Evolutionary conservation across 2,797 vertebrate genomes (phyloP).

Genomic region (Acrossocheilus fasciatus): DNA sequence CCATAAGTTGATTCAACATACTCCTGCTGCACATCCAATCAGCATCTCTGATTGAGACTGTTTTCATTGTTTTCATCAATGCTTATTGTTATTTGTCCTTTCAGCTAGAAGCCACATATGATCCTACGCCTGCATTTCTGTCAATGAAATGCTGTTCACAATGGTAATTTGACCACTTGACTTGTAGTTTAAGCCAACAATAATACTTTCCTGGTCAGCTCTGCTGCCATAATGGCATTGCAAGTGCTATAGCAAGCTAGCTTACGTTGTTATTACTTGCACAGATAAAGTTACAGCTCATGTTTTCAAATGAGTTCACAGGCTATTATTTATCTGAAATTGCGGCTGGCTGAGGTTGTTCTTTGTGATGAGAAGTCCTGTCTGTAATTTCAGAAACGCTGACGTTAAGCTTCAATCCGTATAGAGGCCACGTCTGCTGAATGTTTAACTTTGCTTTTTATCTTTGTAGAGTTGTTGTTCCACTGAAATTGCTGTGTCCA

Average conservation of each 20-base stretch:
- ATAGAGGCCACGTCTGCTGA: conserved; percentile 31
- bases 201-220: conserved; percentile 42
- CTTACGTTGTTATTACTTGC: conserved; percentile 50
- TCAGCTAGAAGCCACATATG: conserved; percentile 25
- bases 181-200: conserved; percentile 34
- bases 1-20: neutral
- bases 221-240: conserved; percentile 28
- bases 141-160: conserved; percentile 42
- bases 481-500: conserved; percentile 32
- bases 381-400: conserved; percentile 53
- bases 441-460: conserved; percentile 48
- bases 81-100: conserved; percentile 12
- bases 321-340: conserved; percentile 56
- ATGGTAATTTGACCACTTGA: conserved; percentile 38
- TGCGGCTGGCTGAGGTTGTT: conserved; percentile 51
- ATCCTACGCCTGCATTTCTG: neutral
- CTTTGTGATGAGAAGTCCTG: conserved; percentile 48
- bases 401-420: conserved; percentile 47
- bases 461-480: conserved; percentile 34
- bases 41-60: neutral
- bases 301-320: conserved; percentile 54
- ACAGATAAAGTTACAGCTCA: conserved; percentile 53
- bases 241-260: conserved; percentile 37
- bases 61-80: conserved; percentile 14
- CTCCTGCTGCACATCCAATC: neutral